Evolutionary conservation across 1,140 invertebrate species (phyloP), one percentile per base, ranked within the genome.

Genomic region (Caerostris darwini): DNA sequence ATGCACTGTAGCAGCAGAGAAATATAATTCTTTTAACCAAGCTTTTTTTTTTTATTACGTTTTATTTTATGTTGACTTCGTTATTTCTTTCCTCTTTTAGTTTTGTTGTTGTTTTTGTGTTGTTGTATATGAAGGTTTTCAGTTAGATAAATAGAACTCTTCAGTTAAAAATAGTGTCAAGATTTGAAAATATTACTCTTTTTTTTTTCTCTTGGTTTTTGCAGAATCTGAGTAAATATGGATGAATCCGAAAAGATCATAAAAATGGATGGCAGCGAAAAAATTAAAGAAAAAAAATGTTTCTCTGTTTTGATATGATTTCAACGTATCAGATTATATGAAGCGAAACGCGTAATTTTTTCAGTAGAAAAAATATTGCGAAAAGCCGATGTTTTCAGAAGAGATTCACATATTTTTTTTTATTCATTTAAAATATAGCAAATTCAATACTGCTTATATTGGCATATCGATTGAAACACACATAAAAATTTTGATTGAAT

Each of bases 21-120:
- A 90, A 90, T 71, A 90, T 90, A 90, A 90, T 90, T 90, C 69
- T 77, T 90, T 5, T 57, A 69, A 17, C 71, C 53, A 8, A 19
- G 19, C 19, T 14, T 61, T 86, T 7, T 54, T 82, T 82, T 53
- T 54, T 12, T 10, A 67, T 7, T 56, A 14, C 64, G 5, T 83
- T 17, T 83, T 56, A 54, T 83, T 7, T 10, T n/a, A 10, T n/a
- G 8, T 77, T 77, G 4, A 64, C 61, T 64, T 64, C 61, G 61
- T 77, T 77, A 12, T 77, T 10, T 58, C 14, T 54, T 67, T 50
- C 5, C 58, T 67, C 3, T 8, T n/a, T 85, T 17, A 3, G 5
- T 8, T n/a, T 85, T 85, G 12, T 67, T n/a, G 12, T n/a, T 64
- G 4, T 14, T 88, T 88, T 88, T 19, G 50, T 61, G 58, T 67